Evolutionary conservation across 2,888 invertebrate genomes (phyloP), one percentile per base, ranked within the genome.

Genomic region (Trissolcus japonicus): DNA sequence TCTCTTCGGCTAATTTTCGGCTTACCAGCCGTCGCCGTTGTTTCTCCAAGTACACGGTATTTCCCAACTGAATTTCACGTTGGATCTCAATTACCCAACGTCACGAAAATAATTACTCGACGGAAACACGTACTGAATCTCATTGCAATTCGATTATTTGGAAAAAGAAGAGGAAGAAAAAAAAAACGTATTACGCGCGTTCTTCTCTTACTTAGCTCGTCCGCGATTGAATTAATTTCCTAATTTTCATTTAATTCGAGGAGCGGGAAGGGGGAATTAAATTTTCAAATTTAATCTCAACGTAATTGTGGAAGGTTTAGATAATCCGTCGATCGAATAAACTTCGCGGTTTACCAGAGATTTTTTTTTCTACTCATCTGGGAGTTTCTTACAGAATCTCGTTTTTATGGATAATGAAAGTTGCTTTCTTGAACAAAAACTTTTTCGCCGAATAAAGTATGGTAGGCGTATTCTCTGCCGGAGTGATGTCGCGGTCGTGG

Each of bases 1-100:
- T 81, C 84, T 83, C 80, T 81, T 76, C 83, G 84, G 83, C 84
- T 86, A 87, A 88, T 88, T 88, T 87, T 87, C 87, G 88, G 87
- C 83, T 85, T 84, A 84, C 86, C 87, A 81, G 83, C 85, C 83
- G 84, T 86, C 84, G 81, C 82, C 81, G 76, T 72, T 83, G 81
- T 81, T 82, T 77, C 80, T 74, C 80, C 81, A 74, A 80, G 80
- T 80, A 67, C 56, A 16, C 35, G 67, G 79, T 74, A 81, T 79
- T 66, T 79, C 77, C 79, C 76, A 76, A 69, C 79, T 65, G 79
- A 68, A 79, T 79, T 68, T 51, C 60, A 76, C 57, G 61, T 57
- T 67, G 65, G 65, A 65, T 76, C 72, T 73, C 73, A 79, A 79
- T 79, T 79, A 79, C 73, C 79, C 29, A 61, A 73, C 73, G 68